Conservation (phyloP, 1,140 invertebrate genomes). For the Acyrthosiphon pisum region DNA sequence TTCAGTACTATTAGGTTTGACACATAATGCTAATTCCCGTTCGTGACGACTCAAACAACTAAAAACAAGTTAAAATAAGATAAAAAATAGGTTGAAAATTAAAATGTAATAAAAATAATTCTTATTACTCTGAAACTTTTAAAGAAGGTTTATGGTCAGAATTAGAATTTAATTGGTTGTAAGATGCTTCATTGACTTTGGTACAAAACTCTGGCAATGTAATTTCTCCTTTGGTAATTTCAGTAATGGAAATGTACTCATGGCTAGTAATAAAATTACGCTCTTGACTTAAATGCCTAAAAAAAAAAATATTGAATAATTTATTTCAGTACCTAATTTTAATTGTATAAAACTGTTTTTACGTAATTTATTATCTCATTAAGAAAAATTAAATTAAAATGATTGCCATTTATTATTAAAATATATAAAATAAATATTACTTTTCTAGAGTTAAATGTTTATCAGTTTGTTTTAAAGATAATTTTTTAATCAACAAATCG, state of each 20-base stretch:
- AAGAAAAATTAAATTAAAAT: background rate
- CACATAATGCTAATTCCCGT: slow-evolving; percentile 57
- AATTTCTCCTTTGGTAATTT: slow-evolving; percentile 51
- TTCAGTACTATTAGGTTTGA: slow-evolving; percentile 59
- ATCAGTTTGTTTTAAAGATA: slow-evolving; percentile 57
- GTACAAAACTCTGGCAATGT: slow-evolving; percentile 56
- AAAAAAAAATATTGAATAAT: slow-evolving; percentile 37
- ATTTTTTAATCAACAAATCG: slow-evolving; percentile 58
- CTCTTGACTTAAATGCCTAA: slow-evolving; percentile 56
- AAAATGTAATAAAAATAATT: background rate
- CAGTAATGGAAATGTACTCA: slow-evolving; percentile 54
- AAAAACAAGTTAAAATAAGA: background rate
- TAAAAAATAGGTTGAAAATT: background rate
- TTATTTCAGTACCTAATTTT: background rate
- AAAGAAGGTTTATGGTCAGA: background rate
- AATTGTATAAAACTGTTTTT: background rate
- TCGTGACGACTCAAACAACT: slow-evolving; percentile 58
- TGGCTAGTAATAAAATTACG: slow-evolving; percentile 57
- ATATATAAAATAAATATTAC: slow-evolving; percentile 54
- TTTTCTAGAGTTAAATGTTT: slow-evolving; percentile 57
- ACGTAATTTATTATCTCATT: background rate
- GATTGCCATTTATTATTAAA: background rate
- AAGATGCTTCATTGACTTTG: slow-evolving; percentile 29
- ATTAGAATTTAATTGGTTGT: background rate
- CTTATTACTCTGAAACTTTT: slow-evolving; percentile 43